Evolutionary conservation across 2,113 vertebrate species (phyloP).

Genomic region (Tachysurus fulvidraco): DNA sequence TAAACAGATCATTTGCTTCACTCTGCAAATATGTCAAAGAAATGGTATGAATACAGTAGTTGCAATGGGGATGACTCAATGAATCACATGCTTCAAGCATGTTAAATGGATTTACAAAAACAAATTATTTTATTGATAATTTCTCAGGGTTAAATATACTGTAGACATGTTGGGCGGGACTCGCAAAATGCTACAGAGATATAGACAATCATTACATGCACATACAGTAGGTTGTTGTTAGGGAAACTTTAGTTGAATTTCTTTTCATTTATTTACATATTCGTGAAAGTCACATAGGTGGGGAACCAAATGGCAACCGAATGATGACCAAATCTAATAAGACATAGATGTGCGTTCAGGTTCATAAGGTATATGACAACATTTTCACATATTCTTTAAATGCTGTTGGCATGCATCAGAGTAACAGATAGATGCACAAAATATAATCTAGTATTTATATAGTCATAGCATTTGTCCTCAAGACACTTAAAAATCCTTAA

Average conservation of each 20-base stretch:
- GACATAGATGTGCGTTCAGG: background rate
- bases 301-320: background rate
- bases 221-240: background rate
- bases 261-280: background rate
- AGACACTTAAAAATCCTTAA: background rate
- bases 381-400: background rate
- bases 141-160: background rate
- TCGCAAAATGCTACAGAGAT: background rate
- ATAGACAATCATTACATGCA: background rate
- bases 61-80: background rate
- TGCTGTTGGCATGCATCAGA: background rate
- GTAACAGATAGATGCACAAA: background rate
- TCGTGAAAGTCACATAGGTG: background rate
- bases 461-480: background rate
- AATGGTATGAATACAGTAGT: background rate
- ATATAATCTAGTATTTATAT: background rate
- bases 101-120: background rate
- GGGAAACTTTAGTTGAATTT: background rate
- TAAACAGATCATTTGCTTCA: background rate
- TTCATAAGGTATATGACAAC: background rate
- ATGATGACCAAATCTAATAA: background rate
- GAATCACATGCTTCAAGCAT: background rate
- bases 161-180: background rate
- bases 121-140: background rate
- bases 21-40: background rate